Evolutionary conservation across 2,113 vertebrate species (phyloP).

Genomic region (Clarias macrocephalus): DNA sequence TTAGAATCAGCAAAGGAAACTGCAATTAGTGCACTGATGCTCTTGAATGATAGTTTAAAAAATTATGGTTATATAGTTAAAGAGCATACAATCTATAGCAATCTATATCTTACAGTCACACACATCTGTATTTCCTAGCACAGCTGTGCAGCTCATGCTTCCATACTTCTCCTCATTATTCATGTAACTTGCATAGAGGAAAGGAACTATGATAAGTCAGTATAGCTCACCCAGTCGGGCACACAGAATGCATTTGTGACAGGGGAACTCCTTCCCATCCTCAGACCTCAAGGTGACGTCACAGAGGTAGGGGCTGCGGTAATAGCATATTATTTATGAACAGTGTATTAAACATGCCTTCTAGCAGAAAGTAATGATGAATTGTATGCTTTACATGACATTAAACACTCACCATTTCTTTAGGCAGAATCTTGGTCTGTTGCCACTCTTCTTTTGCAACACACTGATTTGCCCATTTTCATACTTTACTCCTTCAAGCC

Average conservation of each 20-base stretch:
- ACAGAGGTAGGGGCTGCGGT: slow-evolving; percentile 82
- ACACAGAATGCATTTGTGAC: slow-evolving; percentile 96
- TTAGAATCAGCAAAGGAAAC: too few species aligned
- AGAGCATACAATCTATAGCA: background rate
- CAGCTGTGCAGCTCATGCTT: background rate
- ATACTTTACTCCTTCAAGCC: slow-evolving; percentile 88
- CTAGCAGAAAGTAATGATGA: background rate
- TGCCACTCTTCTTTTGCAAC: slow-evolving; percentile 80
- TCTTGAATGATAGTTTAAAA: background rate
- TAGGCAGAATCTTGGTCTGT: slow-evolving; percentile 81
- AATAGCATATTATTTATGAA: slow-evolving; percentile 37
- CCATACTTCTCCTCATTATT: background rate
- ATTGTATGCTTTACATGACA: background rate
- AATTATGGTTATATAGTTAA: background rate
- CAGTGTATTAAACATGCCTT: background rate
- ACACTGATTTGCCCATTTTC: slow-evolving; percentile 87
- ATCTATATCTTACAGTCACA: background rate
- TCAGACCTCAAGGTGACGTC: slow-evolving; percentile 91
- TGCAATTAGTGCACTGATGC: too few species aligned
- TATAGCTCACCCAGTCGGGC: slow-evolving; percentile 86
- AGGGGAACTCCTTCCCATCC: slow-evolving; percentile 92
- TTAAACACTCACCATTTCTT: slow-evolving; percentile 79
- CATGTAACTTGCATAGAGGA: background rate
- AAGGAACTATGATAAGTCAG: background rate
- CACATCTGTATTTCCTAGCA: background rate